These are phyloP conservation scores for Phaethornis superciliosus DNA, from an alignment of 2,113 vertebrate genomes.

Conservation along the genomic window DNA sequence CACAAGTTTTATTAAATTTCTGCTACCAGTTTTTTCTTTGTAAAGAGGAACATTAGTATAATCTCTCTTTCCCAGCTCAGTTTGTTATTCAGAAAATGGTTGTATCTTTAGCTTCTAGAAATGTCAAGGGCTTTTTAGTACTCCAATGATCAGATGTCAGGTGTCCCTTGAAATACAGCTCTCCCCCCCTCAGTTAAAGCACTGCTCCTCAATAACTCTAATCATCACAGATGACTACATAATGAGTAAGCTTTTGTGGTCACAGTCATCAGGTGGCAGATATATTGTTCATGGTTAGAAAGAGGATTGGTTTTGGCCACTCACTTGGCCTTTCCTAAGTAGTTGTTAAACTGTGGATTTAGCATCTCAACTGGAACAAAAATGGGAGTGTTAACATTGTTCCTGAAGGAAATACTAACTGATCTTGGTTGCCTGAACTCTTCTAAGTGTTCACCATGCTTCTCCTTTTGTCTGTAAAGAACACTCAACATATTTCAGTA, in stretches of 20 bases:
- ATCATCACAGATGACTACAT: not conserved
- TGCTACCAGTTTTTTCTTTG: not conserved
- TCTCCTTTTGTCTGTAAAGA: not conserved
- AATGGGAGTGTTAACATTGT: not conserved
- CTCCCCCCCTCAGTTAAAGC: not conserved
- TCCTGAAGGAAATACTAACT: not conserved
- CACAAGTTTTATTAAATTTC: not conserved
- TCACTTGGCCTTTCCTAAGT: not conserved
- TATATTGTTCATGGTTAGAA: not conserved
- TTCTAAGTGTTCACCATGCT: not conserved
- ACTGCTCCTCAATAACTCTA: not conserved
- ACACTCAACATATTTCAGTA: not conserved
- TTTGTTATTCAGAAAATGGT: not conserved
- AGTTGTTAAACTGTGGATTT: not conserved
- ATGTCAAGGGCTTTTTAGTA: not conserved
- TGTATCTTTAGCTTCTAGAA: not conserved
- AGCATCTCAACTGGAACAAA: not conserved
- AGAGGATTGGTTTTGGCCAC: not conserved
- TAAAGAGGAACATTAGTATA: not conserved
- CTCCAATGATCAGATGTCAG: not conserved
- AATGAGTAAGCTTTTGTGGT: not conserved
- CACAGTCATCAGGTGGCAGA: not conserved
- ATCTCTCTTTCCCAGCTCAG: not conserved
- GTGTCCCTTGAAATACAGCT: not conserved
- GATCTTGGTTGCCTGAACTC: not conserved